phyloP scores from a whole-genome alignment of 2,888 invertebrate species.

The Eupeodes luniger region DNA sequence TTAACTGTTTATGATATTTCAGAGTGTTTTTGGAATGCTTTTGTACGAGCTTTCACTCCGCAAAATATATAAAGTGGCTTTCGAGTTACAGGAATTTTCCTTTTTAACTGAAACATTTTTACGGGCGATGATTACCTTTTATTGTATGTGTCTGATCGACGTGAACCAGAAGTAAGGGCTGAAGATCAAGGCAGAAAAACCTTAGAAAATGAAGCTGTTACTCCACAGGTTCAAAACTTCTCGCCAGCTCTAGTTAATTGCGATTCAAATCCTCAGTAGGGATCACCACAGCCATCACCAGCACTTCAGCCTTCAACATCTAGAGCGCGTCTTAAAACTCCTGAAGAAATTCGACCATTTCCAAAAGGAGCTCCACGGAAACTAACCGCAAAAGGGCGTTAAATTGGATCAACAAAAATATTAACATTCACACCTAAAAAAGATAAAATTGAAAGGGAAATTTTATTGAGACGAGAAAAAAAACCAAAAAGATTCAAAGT shows the following conservation, averaged over 20 bases:
- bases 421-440: conserved; percentile 36
- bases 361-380: conserved; percentile 37
- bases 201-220: neutral
- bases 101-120: neutral
- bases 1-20: too few relatives aligned
- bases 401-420: conserved; percentile 1
- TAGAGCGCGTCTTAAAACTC: conserved; percentile 24
- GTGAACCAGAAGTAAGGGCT: conserved; percentile 22
- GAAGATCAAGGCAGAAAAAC: neutral
- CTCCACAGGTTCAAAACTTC: conserved; percentile 2
- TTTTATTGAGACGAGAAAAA: conserved; percentile 22
- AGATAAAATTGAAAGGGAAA: conserved; percentile 17
- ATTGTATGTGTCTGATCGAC: conserved; percentile 37
- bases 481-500: neutral
- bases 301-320: conserved; percentile 28
- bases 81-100: conserved; percentile 31
- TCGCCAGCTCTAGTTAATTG: conserved; percentile 1
- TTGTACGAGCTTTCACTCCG: too few relatives aligned
- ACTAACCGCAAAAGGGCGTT: conserved; percentile 18
- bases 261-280: conserved; percentile 17
- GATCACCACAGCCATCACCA: neutral
- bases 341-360: conserved; percentile 30
- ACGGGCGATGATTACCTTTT: neutral
- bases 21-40: too few relatives aligned
- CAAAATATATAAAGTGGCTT: conserved; percentile 17